A percentile compares a stretch with the other conserved stretches of the same genome.
phyloP scores from a whole-genome alignment of 2,888 invertebrate species.

The Chirona hameri region DNA sequence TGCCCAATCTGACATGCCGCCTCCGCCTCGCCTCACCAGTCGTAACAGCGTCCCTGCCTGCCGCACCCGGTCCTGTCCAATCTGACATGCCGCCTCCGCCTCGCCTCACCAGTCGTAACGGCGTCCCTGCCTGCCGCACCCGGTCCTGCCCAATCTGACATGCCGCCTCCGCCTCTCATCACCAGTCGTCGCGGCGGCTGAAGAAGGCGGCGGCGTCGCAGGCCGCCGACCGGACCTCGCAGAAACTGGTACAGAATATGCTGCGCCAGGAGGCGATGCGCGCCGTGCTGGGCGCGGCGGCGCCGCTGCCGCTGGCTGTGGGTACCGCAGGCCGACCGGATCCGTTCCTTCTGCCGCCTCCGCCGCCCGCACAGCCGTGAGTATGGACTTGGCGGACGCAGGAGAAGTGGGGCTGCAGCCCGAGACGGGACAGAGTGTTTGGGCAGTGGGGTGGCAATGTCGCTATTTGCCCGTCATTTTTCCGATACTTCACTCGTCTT shows the following conservation, averaged over 20 bases:
- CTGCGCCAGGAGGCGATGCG: conserved; percentile 73
- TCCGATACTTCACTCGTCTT: no score
- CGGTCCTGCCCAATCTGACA: no score
- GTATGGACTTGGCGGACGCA: neutral
- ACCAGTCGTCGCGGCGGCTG: conserved; percentile 69
- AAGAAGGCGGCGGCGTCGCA: conserved; percentile 65
- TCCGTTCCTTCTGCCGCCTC: conserved; percentile 48
- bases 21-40: no score
- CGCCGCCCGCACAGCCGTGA: conserved; percentile 42
- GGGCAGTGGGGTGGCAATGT: no score
- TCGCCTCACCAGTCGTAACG: no score
- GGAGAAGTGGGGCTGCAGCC: neutral
- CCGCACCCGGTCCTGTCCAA: no score
- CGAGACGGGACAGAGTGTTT: neutral
- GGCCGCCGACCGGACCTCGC: conserved; percentile 68
- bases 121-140: no score
- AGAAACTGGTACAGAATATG: conserved; percentile 66
- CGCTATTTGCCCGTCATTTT: no score
- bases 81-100: no score
- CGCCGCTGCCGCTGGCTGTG: conserved; percentile 13
- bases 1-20: no score
- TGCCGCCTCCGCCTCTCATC: neutral
- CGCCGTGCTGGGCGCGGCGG: conserved; percentile 10
- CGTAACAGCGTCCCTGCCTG: no score
- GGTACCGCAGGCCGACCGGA: conserved; percentile 42